These are phyloP conservation scores for Arctocebus calabarensis DNA, from an alignment of 2,797 vertebrate genomes.

Conservation along the genomic window DNA sequence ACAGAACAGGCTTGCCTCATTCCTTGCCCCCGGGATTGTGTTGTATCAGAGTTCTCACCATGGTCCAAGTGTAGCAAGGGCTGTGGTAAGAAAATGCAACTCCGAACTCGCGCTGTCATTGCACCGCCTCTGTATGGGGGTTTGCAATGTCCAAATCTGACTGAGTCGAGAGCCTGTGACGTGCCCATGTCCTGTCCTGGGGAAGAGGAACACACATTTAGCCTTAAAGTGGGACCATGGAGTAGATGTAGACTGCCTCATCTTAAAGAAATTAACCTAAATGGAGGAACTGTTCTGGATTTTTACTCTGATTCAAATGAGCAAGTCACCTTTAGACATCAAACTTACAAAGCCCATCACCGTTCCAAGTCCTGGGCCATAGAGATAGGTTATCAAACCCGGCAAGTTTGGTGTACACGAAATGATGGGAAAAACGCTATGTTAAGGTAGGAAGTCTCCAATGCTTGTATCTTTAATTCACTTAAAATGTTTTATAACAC, in stretches of 20 bases:
- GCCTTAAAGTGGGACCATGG: slow-evolving; percentile 95
- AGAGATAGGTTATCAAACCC: slow-evolving; percentile 94
- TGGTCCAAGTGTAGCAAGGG: slow-evolving; percentile 93
- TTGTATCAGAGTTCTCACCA: slow-evolving; percentile 93
- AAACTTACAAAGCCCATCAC: slow-evolving; percentile 81
- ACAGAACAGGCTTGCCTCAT: slow-evolving; percentile 96
- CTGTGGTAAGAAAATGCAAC: slow-evolving; percentile 90
- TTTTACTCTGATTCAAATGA: slow-evolving; percentile 89
- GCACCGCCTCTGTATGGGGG: slow-evolving; percentile 95
- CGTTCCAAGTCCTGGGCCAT: slow-evolving; percentile 86
- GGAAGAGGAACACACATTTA: slow-evolving; percentile 92
- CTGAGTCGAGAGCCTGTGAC: slow-evolving; percentile 91
- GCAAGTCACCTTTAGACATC: slow-evolving; percentile 86
- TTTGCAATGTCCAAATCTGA: slow-evolving; percentile 92
- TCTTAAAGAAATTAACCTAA: slow-evolving; percentile 88
- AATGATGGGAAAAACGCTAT: slow-evolving; percentile 92
- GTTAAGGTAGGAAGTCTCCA: slow-evolving; percentile 91
- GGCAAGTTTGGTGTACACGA: slow-evolving; percentile 93
- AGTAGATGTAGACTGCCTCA: slow-evolving; percentile 91
- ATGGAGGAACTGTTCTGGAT: slow-evolving; percentile 89
- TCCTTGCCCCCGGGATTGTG: slow-evolving; percentile 96
- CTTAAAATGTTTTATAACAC: background rate
- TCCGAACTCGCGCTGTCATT: slow-evolving; percentile 91
- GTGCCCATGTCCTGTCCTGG: slow-evolving; percentile 88
- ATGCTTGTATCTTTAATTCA: background rate